A percentile compares a stretch with the other conserved stretches of the same genome.
Evolutionary conservation across 2,888 invertebrate genomes (phyloP).

Genomic region (Diachrysia chrysitis): DNA sequence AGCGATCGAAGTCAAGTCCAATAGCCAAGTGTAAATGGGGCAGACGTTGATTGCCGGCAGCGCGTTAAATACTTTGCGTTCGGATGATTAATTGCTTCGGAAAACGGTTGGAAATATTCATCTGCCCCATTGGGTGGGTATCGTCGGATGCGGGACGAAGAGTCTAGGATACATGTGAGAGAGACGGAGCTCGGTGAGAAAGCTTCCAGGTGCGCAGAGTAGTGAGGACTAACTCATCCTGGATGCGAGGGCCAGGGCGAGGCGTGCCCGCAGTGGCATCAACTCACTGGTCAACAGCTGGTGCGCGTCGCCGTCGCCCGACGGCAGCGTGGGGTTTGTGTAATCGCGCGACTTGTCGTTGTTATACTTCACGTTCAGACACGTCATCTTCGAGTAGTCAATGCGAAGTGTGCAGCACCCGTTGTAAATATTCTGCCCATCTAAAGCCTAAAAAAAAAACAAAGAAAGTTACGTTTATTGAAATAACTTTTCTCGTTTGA

Average conservation of each 20-base stretch:
- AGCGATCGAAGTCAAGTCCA: conserved; percentile 53
- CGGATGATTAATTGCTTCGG: conserved; percentile 33
- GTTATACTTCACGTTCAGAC: conserved; percentile 99
- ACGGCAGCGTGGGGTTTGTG: conserved; percentile 99
- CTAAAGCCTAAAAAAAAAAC: conserved; percentile 92
- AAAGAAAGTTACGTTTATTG: conserved; percentile 54
- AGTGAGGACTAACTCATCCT: conserved; percentile 91
- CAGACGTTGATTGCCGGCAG: conserved; percentile 50
- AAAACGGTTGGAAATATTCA: conserved; percentile 28
- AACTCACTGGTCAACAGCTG: conserved; percentile 92
- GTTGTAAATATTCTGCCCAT: conserved; percentile 99
- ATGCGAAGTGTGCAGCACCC: conserved; percentile 99
- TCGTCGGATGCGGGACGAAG: conserved; percentile 55
- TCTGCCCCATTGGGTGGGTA: conserved; percentile 57
- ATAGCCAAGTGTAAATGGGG: conserved; percentile 59
- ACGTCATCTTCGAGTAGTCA: conserved; percentile 99
- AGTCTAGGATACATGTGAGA: conserved; percentile 60
- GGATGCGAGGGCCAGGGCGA: conserved; percentile 87
- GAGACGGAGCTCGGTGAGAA: conserved; percentile 73
- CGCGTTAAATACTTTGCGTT: conserved; percentile 25
- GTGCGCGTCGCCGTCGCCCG: conserved; percentile 94
- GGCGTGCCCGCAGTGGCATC: conserved; percentile 87
- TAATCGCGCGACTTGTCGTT: conserved; percentile 99
- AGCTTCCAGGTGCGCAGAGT: conserved; percentile 83
- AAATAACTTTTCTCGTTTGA: conserved; percentile 68